These are phyloP conservation scores for Yoshiicerus persimilis DNA, from an alignment of 1,140 invertebrate species.

Conservation along the genomic window DNA sequence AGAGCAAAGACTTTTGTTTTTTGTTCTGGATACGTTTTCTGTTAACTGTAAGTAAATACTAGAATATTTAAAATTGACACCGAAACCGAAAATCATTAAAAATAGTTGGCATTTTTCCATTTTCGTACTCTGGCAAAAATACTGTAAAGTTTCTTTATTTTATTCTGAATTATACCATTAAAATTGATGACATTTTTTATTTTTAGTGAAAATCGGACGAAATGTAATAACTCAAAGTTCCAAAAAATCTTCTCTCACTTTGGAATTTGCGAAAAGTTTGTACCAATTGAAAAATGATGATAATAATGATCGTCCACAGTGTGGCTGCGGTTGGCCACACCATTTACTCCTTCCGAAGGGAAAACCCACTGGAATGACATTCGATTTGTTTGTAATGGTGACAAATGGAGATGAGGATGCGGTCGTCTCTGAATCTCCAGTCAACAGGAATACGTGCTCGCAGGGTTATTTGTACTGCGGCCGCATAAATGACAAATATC, in stretches of 20 bases:
- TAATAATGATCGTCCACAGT: not conserved
- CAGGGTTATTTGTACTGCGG: too few relatives aligned
- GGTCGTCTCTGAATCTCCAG: not conserved
- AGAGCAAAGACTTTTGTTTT: constrained; percentile 69
- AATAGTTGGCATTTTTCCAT: not conserved
- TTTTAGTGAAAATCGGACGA: not conserved
- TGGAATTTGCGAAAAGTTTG: not conserved
- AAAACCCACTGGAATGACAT: constrained; percentile 47
- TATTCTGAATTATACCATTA: too few relatives aligned
- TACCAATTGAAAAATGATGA: not conserved
- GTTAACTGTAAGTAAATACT: constrained; percentile 57
- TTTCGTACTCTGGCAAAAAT: too few relatives aligned
- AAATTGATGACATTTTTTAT: too few relatives aligned
- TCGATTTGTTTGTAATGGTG: constrained; percentile 51
- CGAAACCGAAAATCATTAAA: not conserved
- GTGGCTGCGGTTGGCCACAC: constrained; percentile 53
- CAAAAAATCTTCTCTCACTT: not conserved
- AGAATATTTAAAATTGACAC: not conserved
- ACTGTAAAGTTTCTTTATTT: too few relatives aligned
- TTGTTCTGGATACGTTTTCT: constrained; percentile 76
- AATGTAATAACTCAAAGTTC: not conserved
- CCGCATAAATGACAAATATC: too few relatives aligned
- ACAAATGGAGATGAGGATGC: constrained; percentile 40
- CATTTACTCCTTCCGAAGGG: constrained; percentile 51
- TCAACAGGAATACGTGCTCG: constrained; percentile 50